Evolutionary conservation across 2,888 invertebrate species (phyloP), one percentile per base, ranked within the genome.

Genomic region (Chamaedrilus cognettii): DNA sequence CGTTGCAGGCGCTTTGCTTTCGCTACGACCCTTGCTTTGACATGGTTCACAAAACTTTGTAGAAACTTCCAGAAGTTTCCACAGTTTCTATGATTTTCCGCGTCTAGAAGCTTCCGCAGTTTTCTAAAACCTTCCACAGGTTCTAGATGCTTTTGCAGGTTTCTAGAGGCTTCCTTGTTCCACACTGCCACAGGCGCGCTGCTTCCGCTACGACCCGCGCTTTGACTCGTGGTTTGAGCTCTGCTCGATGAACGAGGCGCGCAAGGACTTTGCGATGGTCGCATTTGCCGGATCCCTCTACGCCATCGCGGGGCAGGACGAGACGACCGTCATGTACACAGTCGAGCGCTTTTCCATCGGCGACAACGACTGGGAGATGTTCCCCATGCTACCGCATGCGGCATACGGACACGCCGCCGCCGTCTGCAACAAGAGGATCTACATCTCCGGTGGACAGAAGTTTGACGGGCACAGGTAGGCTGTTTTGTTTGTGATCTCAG

Each of bases 121-220:
- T n/a, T n/a, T n/a, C n/a, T n/a, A n/a, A n/a, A n/a, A n/a, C n/a
- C n/a, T n/a, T n/a, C n/a, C n/a, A n/a, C n/a, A n/a, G n/a, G n/a
- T n/a, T n/a, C n/a, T n/a, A n/a, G n/a, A n/a, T n/a, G n/a, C n/a
- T n/a, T n/a, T n/a, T n/a, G n/a, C n/a, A n/a, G n/a, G n/a, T n/a
- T n/a, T n/a, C n/a, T n/a, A n/a, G n/a, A n/a, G n/a, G n/a, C n/a
- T n/a, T n/a, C n/a, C n/a, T n/a, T n/a, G n/a, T n/a, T n/a, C n/a
- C n/a, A n/a, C n/a, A n/a, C n/a, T n/a, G 19, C 19, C 19, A 11
- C 42, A 42, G 42, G 82, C 82, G 0, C 69, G 83, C 2, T 83
- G 82, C 68, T 83, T 83, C 66, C 73, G 83, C 32, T 83, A 81
- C 64, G 83, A 83, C 69, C 82, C 83, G 1, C 72, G 82, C 26